Conservation (phyloP, 1,140 invertebrate genomes). For the silkworm (Bombyx mori) region ASM3026992v2 NC_085111.1:11837001-11837500, state of each 20-base stretch:
- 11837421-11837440: too few relatives aligned
- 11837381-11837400: too few relatives aligned
- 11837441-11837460: too few relatives aligned
- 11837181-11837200: background rate
- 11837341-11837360: too few relatives aligned
- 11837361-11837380: too few relatives aligned
- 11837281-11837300: too few relatives aligned
- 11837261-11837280: too few relatives aligned
- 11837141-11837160: constrained; percentile 55
- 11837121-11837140: constrained; percentile 29
- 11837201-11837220: background rate
- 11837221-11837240: constrained; percentile 1
- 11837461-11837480: too few relatives aligned
- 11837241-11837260: constrained; percentile 2
- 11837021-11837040: background rate
- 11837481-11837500: too few relatives aligned
- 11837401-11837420: too few relatives aligned
- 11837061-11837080: constrained; percentile 68
- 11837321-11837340: too few relatives aligned
- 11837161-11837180: constrained; percentile 40
- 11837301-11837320: too few relatives aligned
- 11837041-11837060: constrained; percentile 21
- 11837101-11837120: constrained; percentile 26
- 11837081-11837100: constrained; percentile 41
- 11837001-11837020: background rate